Conservation (phyloP, 1,140 invertebrate genomes). For the Formica exsecta region DNA sequence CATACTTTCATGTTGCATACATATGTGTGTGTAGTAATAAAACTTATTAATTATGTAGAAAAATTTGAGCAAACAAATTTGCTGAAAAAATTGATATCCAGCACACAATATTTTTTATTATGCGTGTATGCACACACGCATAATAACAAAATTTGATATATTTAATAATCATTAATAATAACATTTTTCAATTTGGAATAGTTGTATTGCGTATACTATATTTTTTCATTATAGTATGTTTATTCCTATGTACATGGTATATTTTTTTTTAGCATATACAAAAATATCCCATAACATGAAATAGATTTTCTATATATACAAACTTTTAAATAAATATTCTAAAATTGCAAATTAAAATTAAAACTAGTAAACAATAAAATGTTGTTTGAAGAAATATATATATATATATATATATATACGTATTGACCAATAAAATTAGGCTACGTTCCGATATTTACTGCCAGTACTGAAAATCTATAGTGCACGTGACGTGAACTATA, state of each 20-base stretch:
- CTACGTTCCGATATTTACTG: too few species aligned
- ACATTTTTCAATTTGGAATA: background rate
- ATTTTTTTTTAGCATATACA: background rate
- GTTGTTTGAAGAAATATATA: background rate
- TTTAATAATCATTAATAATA: background rate
- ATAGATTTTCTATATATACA: background rate
- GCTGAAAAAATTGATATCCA: too few species aligned
- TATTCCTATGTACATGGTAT: background rate
- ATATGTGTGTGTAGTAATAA: too few species aligned
- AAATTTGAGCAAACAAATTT: too few species aligned
- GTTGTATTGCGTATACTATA: background rate
- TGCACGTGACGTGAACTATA: too few species aligned
- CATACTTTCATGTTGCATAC: too few species aligned
- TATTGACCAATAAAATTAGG: conserved; percentile 8
- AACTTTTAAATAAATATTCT: background rate
- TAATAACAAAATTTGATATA: background rate
- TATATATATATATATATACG: background rate
- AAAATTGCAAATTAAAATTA: background rate
- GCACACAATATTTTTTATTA: too few species aligned
- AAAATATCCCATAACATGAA: background rate
- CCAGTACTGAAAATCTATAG: too few species aligned
- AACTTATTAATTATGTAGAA: too few species aligned
- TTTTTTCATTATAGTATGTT: background rate
- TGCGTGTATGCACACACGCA: too few species aligned
- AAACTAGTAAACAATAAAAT: background rate